Evolutionary conservation across 1,140 invertebrate genomes (phyloP).

Genomic region (Sinonovacula constricta): DNA sequence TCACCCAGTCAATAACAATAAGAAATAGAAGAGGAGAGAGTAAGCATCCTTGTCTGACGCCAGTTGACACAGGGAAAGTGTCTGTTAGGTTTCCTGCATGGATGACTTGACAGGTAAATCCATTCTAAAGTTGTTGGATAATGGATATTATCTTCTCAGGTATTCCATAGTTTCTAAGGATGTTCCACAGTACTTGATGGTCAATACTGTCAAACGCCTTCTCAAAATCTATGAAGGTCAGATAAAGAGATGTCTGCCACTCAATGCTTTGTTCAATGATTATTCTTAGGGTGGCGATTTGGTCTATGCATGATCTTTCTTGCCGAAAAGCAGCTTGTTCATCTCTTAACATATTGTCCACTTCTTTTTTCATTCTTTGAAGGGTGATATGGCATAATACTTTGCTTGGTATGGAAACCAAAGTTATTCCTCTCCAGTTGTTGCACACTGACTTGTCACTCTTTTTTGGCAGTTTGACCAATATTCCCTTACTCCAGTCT

Average conservation of each 20-base stretch:
- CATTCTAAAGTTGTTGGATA: conserved; percentile 35
- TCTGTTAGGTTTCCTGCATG: conserved; percentile 23
- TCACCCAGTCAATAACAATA: conserved; percentile 34
- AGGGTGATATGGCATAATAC: conserved; percentile 49
- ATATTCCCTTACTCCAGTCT: conserved; percentile 55
- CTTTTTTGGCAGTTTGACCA: conserved; percentile 63
- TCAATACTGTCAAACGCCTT: conserved; percentile 34
- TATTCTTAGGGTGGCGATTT: conserved; percentile 41
- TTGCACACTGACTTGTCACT: too few relatives aligned
- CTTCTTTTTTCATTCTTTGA: conserved; percentile 51
- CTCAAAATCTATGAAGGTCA: conserved; percentile 47
- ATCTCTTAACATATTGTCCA: conserved; percentile 40
- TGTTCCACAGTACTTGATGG: conserved; percentile 35
- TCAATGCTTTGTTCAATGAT: conserved; percentile 37
- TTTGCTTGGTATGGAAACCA: conserved; percentile 58
- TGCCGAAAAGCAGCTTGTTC: conserved; percentile 49
- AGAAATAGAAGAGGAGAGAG: conserved; percentile 47
- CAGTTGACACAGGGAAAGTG: conserved; percentile 41
- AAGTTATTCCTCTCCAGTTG: conserved; percentile 61
- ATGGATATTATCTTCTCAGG: conserved; percentile 47
- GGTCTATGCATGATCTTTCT: conserved; percentile 50
- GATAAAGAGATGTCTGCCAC: conserved; percentile 47
- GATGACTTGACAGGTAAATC: conserved; percentile 38
- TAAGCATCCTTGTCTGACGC: conserved; percentile 53
- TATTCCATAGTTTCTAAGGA: conserved; percentile 49